Conservation (phyloP, 2,888 invertebrate genomes). For the Dusona sp. region DNA sequence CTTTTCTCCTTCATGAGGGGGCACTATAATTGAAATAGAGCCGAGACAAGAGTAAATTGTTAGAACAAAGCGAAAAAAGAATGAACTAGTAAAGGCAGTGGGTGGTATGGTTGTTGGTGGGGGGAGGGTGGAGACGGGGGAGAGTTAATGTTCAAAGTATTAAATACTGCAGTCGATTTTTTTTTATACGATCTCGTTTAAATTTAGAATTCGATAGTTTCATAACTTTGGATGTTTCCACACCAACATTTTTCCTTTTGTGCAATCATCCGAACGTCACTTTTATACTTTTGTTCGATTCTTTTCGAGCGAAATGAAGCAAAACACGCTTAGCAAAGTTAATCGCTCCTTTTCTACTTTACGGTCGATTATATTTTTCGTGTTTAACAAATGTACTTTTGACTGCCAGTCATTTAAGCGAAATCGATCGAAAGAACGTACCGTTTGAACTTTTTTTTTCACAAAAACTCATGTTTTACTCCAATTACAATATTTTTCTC, state of each 20-base stretch:
- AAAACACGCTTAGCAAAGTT: background rate
- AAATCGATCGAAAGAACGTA: background rate
- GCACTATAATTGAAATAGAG: conserved; percentile 49
- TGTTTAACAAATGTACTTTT: background rate
- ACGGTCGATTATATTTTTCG: background rate
- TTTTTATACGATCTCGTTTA: background rate
- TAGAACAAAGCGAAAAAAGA: conserved; percentile 10
- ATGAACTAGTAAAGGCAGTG: background rate
- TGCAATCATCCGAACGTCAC: background rate
- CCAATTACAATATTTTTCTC: too few relatives aligned
- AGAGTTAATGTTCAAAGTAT: conserved; percentile 3
- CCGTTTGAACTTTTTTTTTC: background rate
- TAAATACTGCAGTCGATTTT: background rate
- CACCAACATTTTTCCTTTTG: background rate
- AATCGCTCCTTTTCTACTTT: background rate
- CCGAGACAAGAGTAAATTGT: conserved; percentile 48
- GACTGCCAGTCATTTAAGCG: background rate
- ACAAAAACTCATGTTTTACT: too few relatives aligned
- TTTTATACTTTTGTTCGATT: background rate
- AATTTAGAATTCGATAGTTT: conserved; percentile 15
- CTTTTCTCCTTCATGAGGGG: conserved; percentile 19
- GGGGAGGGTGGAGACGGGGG: background rate
- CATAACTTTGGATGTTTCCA: conserved; percentile 1
- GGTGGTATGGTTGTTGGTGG: too few relatives aligned
- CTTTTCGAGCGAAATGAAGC: background rate